Base-by-base conservation (phyloP, 2,113 vertebrate species). In the Cynocephalus volans region DNA sequence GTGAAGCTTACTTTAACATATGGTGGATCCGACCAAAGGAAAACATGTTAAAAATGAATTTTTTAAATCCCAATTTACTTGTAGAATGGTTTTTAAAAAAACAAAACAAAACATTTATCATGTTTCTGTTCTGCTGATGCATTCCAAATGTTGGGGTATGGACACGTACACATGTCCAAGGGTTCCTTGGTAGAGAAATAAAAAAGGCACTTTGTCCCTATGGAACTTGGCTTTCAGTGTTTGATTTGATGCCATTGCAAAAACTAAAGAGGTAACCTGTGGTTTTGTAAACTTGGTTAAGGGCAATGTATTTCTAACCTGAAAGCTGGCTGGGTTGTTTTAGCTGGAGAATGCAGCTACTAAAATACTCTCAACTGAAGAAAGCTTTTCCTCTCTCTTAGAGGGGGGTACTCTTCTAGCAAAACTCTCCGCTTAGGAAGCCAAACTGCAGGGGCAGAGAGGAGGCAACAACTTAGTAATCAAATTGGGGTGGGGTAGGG, bases 1-100 rank as follows among this genome's bases (percentile, higher is more conserved):
- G 98, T 98, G 97, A 98, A 98, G 95, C 98, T 98, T 97, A 96
- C 98, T 98, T 97, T 98, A 98, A 98, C 98, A 98, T 98, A 98
- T 98, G 98, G 98, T 97, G 93, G 97, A 97, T 97, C 95, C 84
- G 96, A 97, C 93, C 92, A 64, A 98, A 98, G 98, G 95, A 98
- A 98, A 98, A 98, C 98, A 98, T 0, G 80, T 97, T 81, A 69
- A 97, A 98, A 98, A 98, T 89, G 84, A 60, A 69, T 97, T 98
- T 98, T 97, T 62, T 4, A 97, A 95, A 97, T 97, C 0, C 19
- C 82, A 94, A 93, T 97, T 98, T 95, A 97, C 97, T 98, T 98
- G 95, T 87, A 85, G 97, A 98, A 97, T 86, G 92, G 19, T 81
- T 98, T 88, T 97, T 85, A 95, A 73, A 79, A 36, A 50, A 96